These are phyloP conservation scores for Babylonia areolata DNA, from an alignment of 1,140 invertebrate species.

Conservation along the genomic window DNA sequence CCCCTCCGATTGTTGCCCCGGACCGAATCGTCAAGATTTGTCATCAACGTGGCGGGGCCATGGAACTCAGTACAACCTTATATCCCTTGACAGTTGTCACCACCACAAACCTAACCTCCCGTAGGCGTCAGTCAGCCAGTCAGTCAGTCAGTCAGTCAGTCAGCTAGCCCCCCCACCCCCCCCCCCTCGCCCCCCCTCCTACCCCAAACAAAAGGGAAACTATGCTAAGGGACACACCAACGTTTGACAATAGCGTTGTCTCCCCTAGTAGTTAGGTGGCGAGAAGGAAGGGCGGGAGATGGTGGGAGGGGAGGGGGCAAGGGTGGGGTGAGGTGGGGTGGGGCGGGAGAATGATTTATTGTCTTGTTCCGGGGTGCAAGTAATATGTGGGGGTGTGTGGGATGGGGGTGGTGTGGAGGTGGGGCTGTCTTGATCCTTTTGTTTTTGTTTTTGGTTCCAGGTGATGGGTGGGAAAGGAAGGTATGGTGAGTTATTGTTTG, in stretches of 20 bases:
- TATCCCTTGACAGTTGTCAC: neutral
- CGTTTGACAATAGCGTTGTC: neutral
- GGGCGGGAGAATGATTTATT: too few species aligned
- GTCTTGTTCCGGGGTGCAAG: too few species aligned
- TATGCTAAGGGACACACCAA: neutral
- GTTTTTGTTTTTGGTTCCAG: too few species aligned
- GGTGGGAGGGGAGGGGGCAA: neutral
- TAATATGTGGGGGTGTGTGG: too few species aligned
- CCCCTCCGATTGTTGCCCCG: neutral
- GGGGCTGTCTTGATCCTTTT: too few species aligned
- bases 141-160: too few species aligned
- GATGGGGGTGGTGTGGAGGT: too few species aligned
- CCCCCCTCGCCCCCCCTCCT: too few species aligned
- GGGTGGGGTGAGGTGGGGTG: neutral
- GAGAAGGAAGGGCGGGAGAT: neutral
- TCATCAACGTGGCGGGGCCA: neutral
- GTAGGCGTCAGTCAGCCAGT: too few species aligned
- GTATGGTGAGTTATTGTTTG: too few species aligned
- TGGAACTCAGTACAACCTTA: neutral
- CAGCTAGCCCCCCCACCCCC: too few species aligned
- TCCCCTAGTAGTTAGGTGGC: neutral
- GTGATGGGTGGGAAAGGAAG: too few species aligned
- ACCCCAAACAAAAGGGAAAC: neutral
- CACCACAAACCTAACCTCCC: neutral
- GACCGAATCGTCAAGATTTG: neutral